phyloP scores from a whole-genome alignment of 1,140 invertebrate genomes.

The Zaprionus gabonicus region DNA sequence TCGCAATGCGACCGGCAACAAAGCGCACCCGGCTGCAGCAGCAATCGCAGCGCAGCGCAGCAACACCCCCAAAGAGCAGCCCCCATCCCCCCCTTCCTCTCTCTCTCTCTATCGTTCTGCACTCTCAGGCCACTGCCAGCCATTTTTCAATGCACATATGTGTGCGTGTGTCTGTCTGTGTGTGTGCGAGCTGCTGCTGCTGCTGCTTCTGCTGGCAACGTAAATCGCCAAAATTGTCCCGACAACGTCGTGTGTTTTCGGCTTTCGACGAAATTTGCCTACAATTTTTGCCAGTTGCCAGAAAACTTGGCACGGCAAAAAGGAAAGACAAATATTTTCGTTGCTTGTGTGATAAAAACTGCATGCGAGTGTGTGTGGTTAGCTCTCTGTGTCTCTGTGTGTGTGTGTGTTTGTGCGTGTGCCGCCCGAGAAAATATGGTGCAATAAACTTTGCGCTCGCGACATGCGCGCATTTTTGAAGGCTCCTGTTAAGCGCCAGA shows the following conservation, averaged over 20 bases:
- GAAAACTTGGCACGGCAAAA: conserved; percentile 48
- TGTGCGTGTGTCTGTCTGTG: conserved; percentile 13
- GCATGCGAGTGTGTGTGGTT: conserved; percentile 27
- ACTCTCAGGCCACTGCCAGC: conserved; percentile 31
- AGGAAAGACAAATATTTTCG: conserved; percentile 71
- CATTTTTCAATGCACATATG: conserved; percentile 59
- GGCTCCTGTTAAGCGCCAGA: conserved; percentile 64
- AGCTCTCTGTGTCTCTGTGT: conserved; percentile 1
- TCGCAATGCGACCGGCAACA: conserved; percentile 58
- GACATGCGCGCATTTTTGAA: conserved; percentile 73
- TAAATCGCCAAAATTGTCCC: conserved; percentile 66
- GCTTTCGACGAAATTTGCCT: conserved; percentile 70
- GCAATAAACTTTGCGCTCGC: conserved; percentile 71
- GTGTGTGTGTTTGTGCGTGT: conserved; percentile 36
- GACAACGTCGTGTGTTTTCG: conserved; percentile 53
- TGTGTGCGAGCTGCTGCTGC: neutral
- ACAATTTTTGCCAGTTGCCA: conserved; percentile 61
- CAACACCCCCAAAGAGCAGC: conserved; percentile 30
- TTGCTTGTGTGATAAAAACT: conserved; percentile 62
- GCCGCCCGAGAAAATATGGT: conserved; percentile 69
- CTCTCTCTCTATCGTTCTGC: neutral
- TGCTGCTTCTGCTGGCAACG: conserved; percentile 45
- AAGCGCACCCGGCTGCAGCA: conserved; percentile 32
- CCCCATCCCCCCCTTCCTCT: neutral
- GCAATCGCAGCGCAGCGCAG: conserved; percentile 38